Percentiles rank a stretch among this genome's conserved stretches.
phyloP scores from a whole-genome alignment of 2,797 vertebrate species.

The Myotis vivesi region DNA sequence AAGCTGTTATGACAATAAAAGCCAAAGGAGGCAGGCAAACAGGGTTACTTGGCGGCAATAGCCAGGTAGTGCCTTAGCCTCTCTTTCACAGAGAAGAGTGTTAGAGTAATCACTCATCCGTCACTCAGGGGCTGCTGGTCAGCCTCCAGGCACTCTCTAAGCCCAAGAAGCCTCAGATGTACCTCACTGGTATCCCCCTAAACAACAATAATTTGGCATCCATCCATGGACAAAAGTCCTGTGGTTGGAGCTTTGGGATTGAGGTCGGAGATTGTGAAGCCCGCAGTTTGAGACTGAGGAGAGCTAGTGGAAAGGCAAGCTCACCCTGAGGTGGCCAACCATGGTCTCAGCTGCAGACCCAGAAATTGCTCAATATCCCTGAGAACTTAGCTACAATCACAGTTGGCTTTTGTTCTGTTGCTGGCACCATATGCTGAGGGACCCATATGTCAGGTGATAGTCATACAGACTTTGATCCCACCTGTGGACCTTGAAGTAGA shows the following conservation, averaged over 20 bases:
- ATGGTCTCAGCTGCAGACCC: not conserved
- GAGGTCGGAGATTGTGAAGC: not conserved
- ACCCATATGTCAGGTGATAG: not conserved
- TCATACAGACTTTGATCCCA: not conserved
- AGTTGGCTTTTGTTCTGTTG: not conserved
- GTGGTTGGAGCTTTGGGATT: not conserved
- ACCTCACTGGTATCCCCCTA: not conserved
- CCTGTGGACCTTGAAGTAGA: not conserved
- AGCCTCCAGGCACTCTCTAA: too few relatives aligned
- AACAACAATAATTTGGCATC: not conserved
- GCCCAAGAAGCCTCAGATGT: not conserved
- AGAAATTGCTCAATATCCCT: not conserved
- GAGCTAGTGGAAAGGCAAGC: not conserved
- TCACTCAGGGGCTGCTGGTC: too few relatives aligned
- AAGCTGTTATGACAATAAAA: too few relatives aligned
- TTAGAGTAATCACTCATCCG: too few relatives aligned
- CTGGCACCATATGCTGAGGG: not conserved
- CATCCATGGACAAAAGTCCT: not conserved
- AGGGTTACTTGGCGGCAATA: too few relatives aligned
- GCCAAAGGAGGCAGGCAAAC: too few relatives aligned
- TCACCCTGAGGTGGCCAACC: not conserved
- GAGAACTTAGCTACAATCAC: not conserved
- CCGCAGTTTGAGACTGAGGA: not conserved
- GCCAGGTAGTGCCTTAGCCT: too few relatives aligned
- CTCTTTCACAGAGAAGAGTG: too few relatives aligned